Conservation (phyloP, 2,113 vertebrate genomes). For the Pogonocichla stellata region DNA sequence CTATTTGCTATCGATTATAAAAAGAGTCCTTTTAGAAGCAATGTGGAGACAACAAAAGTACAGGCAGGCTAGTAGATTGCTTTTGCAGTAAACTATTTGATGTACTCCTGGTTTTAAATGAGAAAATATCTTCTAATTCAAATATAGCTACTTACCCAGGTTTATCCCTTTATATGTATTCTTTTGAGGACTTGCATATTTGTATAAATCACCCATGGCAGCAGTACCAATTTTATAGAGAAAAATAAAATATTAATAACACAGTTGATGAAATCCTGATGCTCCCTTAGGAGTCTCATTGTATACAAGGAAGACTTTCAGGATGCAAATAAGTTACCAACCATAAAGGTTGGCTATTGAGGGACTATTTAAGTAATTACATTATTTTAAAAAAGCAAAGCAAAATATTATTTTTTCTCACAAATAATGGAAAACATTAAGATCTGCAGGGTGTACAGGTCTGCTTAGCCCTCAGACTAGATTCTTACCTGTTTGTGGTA, state of each 20-base stretch:
- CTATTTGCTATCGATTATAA: not conserved
- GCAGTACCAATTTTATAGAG: not conserved
- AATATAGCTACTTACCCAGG: not conserved
- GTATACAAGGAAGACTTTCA: not conserved
- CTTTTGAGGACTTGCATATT: not conserved
- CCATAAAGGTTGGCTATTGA: not conserved
- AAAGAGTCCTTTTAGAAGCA: not conserved
- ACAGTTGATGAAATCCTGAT: not conserved
- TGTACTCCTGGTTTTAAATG: not conserved
- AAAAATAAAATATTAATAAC: slow-evolving; percentile 32
- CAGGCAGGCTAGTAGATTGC: not conserved
- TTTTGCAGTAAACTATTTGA: not conserved
- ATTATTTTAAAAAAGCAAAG: not conserved
- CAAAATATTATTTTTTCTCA: not conserved
- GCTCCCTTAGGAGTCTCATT: not conserved
- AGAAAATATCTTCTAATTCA: not conserved
- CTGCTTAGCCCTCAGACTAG: not conserved
- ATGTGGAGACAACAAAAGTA: not conserved
- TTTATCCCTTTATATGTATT: not conserved
- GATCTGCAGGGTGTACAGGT: not conserved
- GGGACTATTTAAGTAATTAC: not conserved
- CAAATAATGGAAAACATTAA: not conserved
- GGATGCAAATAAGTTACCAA: not conserved
- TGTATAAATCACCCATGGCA: not conserved
- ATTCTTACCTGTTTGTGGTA: not conserved